Base-by-base conservation (phyloP, 2,797 vertebrate species). In the Otus scops region DNA sequence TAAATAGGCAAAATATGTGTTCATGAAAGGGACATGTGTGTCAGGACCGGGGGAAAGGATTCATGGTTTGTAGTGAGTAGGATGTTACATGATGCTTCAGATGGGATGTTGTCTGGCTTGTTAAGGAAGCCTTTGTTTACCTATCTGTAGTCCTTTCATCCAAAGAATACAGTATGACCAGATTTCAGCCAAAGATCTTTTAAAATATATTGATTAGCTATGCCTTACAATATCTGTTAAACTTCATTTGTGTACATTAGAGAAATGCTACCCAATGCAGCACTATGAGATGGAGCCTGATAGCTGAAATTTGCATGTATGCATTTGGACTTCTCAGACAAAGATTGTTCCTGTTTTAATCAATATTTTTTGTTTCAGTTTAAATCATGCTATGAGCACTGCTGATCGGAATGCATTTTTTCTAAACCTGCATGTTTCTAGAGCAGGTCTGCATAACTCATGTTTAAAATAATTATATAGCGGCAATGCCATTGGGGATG, bases 1-100 rank as follows among this genome's bases (percentile, higher is more conserved):
- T 32, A 60, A 80, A 10, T 48, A 27, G 28, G 22, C 6, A 41
- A 41, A 39, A 28, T 27, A 23, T 1, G 11, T 81, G 39, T 30
- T 63, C 8, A 0, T 57, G 8, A 3, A 6, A 41, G 53, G 28
- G 22, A 5, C 0, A 0, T 15, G 22, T 57, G 36, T 68, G 41
- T 38, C 19, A 0, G 23, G 39, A 2, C 21, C 36, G 21, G 15
- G 15, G n/a, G 22, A 59, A 38, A 43, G 38, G 7, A 22, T 38
- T 57, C 0, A 0, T 41, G 36, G 3, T 12, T 60, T 73, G 24
- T 6, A 9, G 10, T 7, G 6, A 20, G 9, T 19, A 10, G 23
- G 64, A 11, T 75, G 56, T 1, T 38, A 0, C 3, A 9, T 16
- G 43, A 4, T 59, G 63, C 38, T 64, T 16, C 21, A 56, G 34